Conservation (phyloP, 1,140 invertebrate species). For the Nephila pilipes region DNA sequence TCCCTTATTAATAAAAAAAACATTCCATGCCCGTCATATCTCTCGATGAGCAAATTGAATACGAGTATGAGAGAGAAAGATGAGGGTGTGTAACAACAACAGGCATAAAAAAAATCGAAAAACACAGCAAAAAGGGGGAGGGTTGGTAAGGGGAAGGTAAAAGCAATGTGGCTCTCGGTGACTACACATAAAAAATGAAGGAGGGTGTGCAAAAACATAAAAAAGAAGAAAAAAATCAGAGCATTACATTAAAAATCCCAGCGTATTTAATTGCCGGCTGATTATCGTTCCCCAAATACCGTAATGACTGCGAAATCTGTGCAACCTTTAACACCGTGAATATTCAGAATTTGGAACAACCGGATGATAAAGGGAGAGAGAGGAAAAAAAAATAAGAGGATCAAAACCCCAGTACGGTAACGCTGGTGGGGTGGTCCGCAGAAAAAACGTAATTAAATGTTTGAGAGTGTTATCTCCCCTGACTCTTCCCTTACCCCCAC, state of each 20-base stretch:
- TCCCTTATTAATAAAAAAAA: conserved; percentile 24
- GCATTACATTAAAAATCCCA: conserved; percentile 54
- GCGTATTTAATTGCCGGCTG: conserved; percentile 75
- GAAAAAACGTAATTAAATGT: conserved; percentile 75
- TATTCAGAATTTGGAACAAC: conserved; percentile 33
- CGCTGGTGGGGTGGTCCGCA: conserved; percentile 24
- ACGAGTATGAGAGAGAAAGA: neutral
- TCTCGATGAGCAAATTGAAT: conserved; percentile 72
- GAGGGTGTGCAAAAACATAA: neutral
- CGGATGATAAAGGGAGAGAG: conserved; percentile 41
- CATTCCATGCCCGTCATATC: conserved; percentile 21
- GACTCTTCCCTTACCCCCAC: neutral
- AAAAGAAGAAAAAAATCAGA: neutral
- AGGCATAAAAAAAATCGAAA: conserved; percentile 46
- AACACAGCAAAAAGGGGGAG: conserved; percentile 16
- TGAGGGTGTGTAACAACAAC: neutral
- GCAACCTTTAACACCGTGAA: conserved; percentile 56
- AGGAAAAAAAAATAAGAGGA: conserved; percentile 52
- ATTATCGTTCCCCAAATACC: conserved; percentile 69
- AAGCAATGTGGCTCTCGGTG: neutral
- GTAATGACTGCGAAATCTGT: conserved; percentile 66
- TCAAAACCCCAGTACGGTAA: conserved; percentile 25
- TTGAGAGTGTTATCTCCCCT: conserved; percentile 71
- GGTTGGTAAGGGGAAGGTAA: neutral
- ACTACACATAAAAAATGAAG: conserved; percentile 2